These are phyloP conservation scores for Dysidea cf. avara DNA, from an alignment of 37 sponge, comb jelly and placozoan genomes.

Conservation along the genomic window DNA sequence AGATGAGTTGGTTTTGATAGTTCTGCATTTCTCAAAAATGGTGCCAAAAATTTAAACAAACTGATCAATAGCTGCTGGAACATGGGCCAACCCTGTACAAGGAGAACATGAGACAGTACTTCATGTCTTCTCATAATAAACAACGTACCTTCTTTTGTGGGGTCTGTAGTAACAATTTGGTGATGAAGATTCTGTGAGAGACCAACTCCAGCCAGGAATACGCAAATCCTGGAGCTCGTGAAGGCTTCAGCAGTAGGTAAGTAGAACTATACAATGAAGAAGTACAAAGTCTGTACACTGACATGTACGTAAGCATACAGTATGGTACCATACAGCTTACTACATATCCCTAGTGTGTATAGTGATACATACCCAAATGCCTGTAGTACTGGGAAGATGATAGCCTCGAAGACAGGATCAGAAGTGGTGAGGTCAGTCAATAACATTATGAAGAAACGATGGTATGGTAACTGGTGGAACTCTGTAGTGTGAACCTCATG, in stretches of 20 bases:
- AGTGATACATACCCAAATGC: conserved; percentile 73
- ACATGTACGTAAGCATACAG: too few species aligned
- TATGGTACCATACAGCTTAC: not conserved
- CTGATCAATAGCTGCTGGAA: conserved; percentile 96
- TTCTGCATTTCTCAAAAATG: conserved; percentile 97
- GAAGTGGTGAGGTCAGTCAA: conserved; percentile 88
- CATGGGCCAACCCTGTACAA: conserved; percentile 88
- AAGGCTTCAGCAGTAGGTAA: conserved; percentile 88
- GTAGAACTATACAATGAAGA: conserved; percentile 48
- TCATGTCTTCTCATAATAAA: not conserved
- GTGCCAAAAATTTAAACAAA: conserved; percentile 94
- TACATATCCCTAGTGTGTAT: not conserved
- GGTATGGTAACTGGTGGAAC: conserved; percentile 97
- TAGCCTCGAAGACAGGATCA: conserved; percentile 91
- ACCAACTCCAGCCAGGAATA: conserved; percentile 98
- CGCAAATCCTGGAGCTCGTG: conserved; percentile 93
- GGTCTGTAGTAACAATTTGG: conserved; percentile 82
- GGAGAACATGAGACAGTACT: not conserved
- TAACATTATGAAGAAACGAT: conserved; percentile 96
- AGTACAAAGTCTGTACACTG: not conserved
- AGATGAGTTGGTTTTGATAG: conserved; percentile 87
- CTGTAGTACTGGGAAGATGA: conserved; percentile 81
- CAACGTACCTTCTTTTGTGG: conserved; percentile 79
- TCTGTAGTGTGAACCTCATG: conserved; percentile 83
- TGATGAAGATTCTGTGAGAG: conserved; percentile 90